These are phyloP conservation scores for Gambusia holbrooki DNA, from an alignment of 2,113 vertebrate genomes.

Conservation along the genomic window DNA sequence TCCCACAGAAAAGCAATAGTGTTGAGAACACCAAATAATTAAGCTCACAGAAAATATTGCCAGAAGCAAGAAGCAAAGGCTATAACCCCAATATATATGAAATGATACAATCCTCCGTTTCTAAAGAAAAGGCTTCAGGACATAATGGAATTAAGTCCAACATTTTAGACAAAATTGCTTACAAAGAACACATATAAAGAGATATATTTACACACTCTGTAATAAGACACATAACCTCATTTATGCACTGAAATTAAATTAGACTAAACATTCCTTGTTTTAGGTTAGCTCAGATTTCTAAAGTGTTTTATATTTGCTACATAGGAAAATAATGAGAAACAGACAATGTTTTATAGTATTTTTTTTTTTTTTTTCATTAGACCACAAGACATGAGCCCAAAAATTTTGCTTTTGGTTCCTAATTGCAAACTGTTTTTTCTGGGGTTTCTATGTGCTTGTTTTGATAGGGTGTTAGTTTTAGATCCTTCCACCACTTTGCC, in stretches of 20 bases:
- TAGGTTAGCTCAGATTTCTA: no score
- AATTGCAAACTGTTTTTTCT: no score
- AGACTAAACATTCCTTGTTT: no score
- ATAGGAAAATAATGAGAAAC: no score
- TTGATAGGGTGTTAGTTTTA: no score
- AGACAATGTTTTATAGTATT: no score
- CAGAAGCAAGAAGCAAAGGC: constrained; percentile 9
- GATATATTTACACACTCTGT: no score
- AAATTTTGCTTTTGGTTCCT: neutral
- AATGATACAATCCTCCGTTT: constrained; percentile 25
- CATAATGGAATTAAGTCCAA: constrained; percentile 11
- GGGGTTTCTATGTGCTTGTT: neutral
- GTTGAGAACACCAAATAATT: constrained; percentile 30
- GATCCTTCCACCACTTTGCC: no score
- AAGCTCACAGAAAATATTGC: constrained; percentile 6
- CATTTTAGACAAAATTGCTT: constrained; percentile 12
- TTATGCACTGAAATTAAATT: no score
- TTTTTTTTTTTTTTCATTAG: no score
- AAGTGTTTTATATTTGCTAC: no score
- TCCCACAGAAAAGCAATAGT: constrained; percentile 19
- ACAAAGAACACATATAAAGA: neutral
- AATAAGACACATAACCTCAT: no score
- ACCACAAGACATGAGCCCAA: neutral
- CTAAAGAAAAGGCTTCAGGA: neutral
- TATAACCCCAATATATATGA: constrained; percentile 21